A percentile compares a stretch with the other conserved stretches of the same genome.
phyloP scores from a whole-genome alignment of 2,113 vertebrate species.

The Channa argus region DNA sequence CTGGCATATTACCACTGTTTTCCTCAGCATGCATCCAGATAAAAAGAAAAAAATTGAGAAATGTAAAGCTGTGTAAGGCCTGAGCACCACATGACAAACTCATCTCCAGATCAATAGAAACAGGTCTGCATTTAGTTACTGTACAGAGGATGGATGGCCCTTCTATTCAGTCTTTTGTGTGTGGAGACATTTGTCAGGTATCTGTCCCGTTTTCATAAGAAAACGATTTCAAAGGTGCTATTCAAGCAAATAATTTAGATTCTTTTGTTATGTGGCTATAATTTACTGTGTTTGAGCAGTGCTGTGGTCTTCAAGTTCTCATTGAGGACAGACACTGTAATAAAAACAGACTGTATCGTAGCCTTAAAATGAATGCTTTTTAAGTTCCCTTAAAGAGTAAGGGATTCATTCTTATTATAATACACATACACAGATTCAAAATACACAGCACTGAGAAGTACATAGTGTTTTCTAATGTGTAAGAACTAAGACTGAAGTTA shows the following conservation, averaged over 20 bases:
- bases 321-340: neutral
- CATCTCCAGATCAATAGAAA: conserved; percentile 6
- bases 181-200: neutral
- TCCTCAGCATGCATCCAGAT: neutral
- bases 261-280: conserved; percentile 2
- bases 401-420: neutral
- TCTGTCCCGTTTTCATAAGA: conserved; percentile 8
- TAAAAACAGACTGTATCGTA: neutral
- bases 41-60: neutral
- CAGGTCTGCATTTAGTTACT: neutral
- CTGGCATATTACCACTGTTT: too few relatives aligned
- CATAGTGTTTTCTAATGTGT: too few relatives aligned
- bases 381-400: neutral
- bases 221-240: conserved; percentile 7
- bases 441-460: neutral
- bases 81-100: neutral
- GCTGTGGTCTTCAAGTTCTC: neutral
- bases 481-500: too few relatives aligned
- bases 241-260: conserved; percentile 18
- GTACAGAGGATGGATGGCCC: neutral
- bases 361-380: too few relatives aligned
- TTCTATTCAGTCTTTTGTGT: conserved; percentile 21
- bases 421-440: neutral
- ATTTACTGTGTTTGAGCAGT: neutral
- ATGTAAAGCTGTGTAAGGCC: neutral